Base-by-base conservation (phyloP, 2,113 vertebrate genomes). In the Prunella fulvescens region DNA sequence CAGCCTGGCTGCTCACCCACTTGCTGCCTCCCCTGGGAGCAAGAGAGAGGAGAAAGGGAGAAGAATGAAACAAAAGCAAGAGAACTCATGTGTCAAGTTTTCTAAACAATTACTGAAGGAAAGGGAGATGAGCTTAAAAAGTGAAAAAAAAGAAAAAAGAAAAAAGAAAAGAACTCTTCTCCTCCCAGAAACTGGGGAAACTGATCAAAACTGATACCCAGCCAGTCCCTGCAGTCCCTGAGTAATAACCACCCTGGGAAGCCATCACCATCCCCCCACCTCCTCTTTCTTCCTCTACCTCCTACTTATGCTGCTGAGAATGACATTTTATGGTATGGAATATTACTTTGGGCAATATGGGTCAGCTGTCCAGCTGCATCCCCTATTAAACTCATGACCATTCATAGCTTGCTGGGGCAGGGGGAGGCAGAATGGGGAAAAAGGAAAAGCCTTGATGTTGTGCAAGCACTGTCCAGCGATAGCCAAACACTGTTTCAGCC, bases 231-330 rank as follows among this genome's bases (percentile, higher is more conserved):
- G 47, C 39, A 73, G 19, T 5, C 44, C 25, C 48, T 62, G 47
- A 83, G 23, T 37, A 83, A 57, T 18, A 82, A 72, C 4, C 12
- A 77, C 28, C 4, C 15, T 62, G 42, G 47, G 33, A 70, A 87
- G 14, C 10, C 16, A 56, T 4, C 40, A 61, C 3, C 23, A 12
- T 3, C 0, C 11, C 33, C 54, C 13, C 5, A 24, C 4, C 3
- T 19, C 50, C 18, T 37, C 33, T 56, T 87, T 81, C 58, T 15
- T 47, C 24, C 29, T 80, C 28, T 37, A 51, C 19, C 20, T 70
- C 11, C 39, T 18, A 19, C 35, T 83, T 62, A 47, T 29, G 48
- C 14, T 19, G 31, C 47, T 35, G 9, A 86, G 29, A 24, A 60
- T 31, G 23, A 48, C 0, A 1, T 42, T 39, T 26, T 15, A 60